These are phyloP conservation scores for Catalaphyllia jardinei DNA, from an alignment of 64 coral and sea anemone species.

Conservation along the genomic window DNA sequence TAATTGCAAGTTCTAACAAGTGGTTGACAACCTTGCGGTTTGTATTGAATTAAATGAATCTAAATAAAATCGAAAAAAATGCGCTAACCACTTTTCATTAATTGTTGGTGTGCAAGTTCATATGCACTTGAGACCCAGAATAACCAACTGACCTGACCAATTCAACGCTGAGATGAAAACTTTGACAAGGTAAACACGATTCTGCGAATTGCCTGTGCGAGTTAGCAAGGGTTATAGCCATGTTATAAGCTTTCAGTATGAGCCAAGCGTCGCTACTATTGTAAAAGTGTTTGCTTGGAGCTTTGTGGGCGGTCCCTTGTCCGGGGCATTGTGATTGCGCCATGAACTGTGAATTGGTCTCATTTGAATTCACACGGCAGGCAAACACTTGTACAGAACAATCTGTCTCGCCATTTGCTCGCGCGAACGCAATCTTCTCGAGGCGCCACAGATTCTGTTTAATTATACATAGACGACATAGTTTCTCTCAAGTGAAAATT, in stretches of 20 bases:
- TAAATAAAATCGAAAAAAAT: neutral
- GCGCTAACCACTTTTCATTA: neutral
- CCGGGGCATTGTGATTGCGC: conserved; percentile 7
- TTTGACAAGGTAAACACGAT: neutral
- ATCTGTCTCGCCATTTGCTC: conserved; percentile 2
- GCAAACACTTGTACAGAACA: neutral
- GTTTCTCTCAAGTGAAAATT: neutral
- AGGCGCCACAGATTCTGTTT: neutral
- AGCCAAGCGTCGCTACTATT: neutral
- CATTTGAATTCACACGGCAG: conserved; percentile 48
- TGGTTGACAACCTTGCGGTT: neutral
- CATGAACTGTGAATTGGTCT: neutral
- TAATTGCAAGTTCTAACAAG: neutral
- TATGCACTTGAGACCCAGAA: neutral
- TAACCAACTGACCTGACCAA: neutral
- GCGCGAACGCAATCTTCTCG: neutral
- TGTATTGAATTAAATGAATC: conserved; percentile 18
- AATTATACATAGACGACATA: neutral
- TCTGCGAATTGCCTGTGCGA: neutral
- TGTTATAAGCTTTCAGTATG: conserved; percentile 2
- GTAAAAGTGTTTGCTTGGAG: conserved; percentile 17
- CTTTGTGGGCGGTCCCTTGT: conserved; percentile 31
- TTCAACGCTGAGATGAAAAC: neutral
- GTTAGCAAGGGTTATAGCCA: neutral
- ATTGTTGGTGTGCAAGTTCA: neutral